These are phyloP conservation scores for Neoniphon sammara DNA, from an alignment of 2,797 vertebrate genomes.

Conservation along the genomic window DNA sequence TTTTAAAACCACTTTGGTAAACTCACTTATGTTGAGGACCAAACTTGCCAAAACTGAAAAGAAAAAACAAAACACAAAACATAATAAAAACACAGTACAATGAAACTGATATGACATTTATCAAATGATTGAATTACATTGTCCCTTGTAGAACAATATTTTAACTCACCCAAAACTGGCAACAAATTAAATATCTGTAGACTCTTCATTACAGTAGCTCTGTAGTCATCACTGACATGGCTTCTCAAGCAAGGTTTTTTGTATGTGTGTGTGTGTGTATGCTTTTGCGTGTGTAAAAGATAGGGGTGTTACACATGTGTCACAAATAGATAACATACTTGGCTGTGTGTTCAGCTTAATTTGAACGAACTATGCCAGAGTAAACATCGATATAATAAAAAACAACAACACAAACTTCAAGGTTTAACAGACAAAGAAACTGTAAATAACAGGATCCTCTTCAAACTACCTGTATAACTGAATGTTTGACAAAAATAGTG, in stretches of 20 bases:
- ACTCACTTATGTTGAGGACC: conserved; percentile 66
- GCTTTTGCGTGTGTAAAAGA: conserved; percentile 31
- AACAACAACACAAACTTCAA: not conserved
- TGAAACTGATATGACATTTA: not conserved
- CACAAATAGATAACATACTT: conserved; percentile 72
- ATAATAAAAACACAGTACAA: conserved; percentile 11
- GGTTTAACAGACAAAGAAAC: too few relatives aligned
- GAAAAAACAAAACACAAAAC: conserved; percentile 26
- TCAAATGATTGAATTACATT: not conserved
- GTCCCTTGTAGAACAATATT: not conserved
- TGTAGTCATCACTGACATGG: conserved; percentile 35
- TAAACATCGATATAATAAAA: conserved; percentile 1
- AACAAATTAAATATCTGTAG: conserved; percentile 41
- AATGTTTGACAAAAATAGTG: not conserved
- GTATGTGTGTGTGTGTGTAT: conserved; percentile 11
- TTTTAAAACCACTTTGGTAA: not conserved
- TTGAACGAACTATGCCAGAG: not conserved
- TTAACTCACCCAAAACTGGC: conserved; percentile 78
- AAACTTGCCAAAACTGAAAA: conserved; percentile 70
- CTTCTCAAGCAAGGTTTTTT: conserved; percentile 9
- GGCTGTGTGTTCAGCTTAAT: conserved; percentile 17
- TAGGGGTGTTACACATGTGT: conserved; percentile 62
- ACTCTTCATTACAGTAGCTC: conserved; percentile 67
- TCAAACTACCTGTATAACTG: not conserved
- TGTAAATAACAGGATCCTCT: too few relatives aligned